Percentiles rank a stretch among this genome's conserved stretches.
Conservation (phyloP, 1,140 invertebrate species). For the Dryas iulia region DNA sequence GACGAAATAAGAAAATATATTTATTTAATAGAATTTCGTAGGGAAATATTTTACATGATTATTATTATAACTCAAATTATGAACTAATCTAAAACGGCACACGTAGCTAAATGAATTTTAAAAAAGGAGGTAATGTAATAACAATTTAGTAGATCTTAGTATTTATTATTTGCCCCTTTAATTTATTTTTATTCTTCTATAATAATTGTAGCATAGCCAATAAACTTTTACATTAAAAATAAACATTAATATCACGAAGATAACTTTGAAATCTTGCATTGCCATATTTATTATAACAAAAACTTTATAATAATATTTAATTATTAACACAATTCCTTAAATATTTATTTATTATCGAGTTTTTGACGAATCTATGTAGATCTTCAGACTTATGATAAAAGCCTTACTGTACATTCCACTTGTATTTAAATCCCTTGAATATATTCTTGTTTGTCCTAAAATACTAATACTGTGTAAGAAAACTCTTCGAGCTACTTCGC, state of each 20-base stretch:
- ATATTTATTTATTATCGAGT: background rate
- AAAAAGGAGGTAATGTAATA: background rate
- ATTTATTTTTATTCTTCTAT: background rate
- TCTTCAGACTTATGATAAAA: slow-evolving; percentile 55
- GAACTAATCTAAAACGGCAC: background rate
- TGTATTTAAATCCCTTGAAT: slow-evolving; percentile 53
- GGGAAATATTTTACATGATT: background rate
- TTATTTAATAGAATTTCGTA: slow-evolving; percentile 17
- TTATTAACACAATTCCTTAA: background rate
- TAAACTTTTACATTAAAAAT: background rate
- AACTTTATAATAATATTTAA: background rate
- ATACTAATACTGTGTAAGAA: background rate
- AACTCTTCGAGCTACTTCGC: slow-evolving; percentile 33
- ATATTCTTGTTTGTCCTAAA: background rate
- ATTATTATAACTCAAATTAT: background rate
- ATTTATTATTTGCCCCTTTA: background rate
- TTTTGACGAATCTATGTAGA: slow-evolving; percentile 21
- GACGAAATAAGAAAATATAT: slow-evolving; percentile 17
- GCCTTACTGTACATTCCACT: slow-evolving; percentile 77
- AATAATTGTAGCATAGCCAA: background rate
- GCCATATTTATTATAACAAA: background rate
- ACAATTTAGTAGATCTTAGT: background rate
- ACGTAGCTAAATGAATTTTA: slow-evolving; percentile 6
- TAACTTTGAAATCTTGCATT: background rate
- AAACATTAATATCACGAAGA: background rate